phyloP scores from a whole-genome alignment of 1,140 invertebrate genomes.

The Cydia splendana region DNA sequence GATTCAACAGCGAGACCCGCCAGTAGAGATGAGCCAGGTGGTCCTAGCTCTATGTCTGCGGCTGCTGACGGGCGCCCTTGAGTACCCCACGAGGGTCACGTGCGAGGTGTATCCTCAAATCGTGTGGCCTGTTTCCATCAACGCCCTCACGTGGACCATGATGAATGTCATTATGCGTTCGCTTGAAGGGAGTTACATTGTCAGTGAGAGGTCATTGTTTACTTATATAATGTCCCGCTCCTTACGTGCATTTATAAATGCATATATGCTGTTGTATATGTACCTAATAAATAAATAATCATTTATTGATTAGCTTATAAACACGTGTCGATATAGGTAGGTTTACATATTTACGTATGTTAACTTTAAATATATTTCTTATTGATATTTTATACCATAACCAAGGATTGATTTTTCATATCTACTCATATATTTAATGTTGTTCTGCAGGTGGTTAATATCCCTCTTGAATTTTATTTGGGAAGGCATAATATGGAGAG shows the following conservation, averaged over 20 bases:
- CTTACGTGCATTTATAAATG: background rate
- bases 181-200: constrained; percentile 51
- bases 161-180: constrained; percentile 49
- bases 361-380: too few species aligned
- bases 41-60: constrained; percentile 53
- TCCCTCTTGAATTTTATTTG: constrained; percentile 65
- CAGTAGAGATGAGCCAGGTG: constrained; percentile 57
- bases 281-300: too few species aligned
- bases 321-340: too few species aligned
- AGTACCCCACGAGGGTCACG: constrained; percentile 33
- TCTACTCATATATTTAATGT: background rate
- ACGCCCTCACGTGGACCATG: constrained; percentile 47
- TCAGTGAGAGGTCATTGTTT: constrained; percentile 55
- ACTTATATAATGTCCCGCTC: background rate
- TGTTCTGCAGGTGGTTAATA: constrained; percentile 55
- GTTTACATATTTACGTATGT: too few species aligned
- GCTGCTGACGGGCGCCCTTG: constrained; percentile 50
- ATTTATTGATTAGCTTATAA: too few species aligned
- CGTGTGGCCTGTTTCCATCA: constrained; percentile 54
- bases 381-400: too few species aligned
- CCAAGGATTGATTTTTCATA: background rate
- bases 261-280: too few species aligned
- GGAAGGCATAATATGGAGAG: constrained; percentile 65
- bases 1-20: constrained; percentile 47
- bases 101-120: constrained; percentile 60